Conservation (phyloP, 2,888 invertebrate genomes). For the Epinotia demarniana region DNA sequence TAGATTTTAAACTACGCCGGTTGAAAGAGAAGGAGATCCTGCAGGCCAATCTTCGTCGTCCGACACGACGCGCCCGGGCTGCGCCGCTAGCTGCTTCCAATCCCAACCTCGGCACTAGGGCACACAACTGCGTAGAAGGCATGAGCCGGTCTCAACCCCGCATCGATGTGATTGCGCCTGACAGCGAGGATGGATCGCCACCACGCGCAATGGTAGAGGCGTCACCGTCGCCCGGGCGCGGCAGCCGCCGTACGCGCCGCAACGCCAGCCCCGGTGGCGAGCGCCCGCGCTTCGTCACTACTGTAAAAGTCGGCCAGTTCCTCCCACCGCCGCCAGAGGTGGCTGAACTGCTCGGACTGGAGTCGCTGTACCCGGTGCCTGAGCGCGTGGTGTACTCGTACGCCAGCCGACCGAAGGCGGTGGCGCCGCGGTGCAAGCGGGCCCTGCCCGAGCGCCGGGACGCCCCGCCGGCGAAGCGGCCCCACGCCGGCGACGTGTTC, state of each 20-base stretch:
- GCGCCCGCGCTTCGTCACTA: conserved; percentile 90
- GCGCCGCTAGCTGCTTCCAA: conserved; percentile 65
- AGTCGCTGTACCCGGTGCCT: conserved; percentile 67
- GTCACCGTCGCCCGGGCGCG: conserved; percentile 57
- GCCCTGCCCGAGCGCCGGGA: conserved; percentile 48
- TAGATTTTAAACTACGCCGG: conserved; percentile 88
- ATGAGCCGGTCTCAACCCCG: conserved; percentile 68
- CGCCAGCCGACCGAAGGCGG: conserved; percentile 86
- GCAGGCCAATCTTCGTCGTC: conserved; percentile 67
- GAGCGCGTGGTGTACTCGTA: conserved; percentile 86
- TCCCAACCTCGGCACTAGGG: conserved; percentile 85
- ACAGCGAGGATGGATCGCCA: conserved; percentile 51
- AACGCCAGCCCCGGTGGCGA: conserved; percentile 52
- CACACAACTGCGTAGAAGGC: conserved; percentile 49
- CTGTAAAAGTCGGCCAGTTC: conserved; percentile 91
- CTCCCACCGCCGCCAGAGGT: conserved; percentile 90
- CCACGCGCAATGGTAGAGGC: conserved; percentile 59
- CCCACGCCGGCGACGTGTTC: conserved; percentile 48
- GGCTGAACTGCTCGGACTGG: conserved; percentile 86
- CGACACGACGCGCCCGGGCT: conserved; percentile 66
- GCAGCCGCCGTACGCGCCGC: conserved; percentile 51
- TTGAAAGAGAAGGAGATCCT: conserved; percentile 86
- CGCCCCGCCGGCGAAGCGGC: conserved; percentile 47
- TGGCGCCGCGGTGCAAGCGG: conserved; percentile 63
- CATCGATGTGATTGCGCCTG: conserved; percentile 58